These are phyloP conservation scores for Diadromus collaris DNA, from an alignment of 2,888 invertebrate genomes.

Conservation along the genomic window DNA sequence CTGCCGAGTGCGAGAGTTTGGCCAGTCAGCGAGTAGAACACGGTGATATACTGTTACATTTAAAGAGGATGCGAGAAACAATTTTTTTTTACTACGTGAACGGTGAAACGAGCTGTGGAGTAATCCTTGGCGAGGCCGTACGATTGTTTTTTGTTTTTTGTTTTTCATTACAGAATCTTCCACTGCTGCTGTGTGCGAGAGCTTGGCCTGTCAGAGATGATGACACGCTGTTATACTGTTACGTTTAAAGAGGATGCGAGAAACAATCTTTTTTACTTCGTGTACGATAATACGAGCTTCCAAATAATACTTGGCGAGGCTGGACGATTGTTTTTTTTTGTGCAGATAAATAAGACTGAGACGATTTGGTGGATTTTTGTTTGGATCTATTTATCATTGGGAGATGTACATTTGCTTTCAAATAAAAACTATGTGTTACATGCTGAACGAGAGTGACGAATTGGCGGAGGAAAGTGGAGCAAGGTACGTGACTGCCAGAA, in stretches of 20 bases:
- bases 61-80: slow-evolving; percentile 32
- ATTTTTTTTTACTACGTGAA: slow-evolving; percentile 17
- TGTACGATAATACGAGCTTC: slow-evolving; percentile 22
- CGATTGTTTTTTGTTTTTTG: slow-evolving; percentile 27
- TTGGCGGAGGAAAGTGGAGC: slow-evolving; percentile 51
- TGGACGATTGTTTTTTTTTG: slow-evolving; percentile 1
- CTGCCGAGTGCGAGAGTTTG: background rate
- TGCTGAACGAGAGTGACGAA: slow-evolving; percentile 36
- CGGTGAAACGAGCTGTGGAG: too few relatives aligned
- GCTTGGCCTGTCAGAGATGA: slow-evolving; percentile 8
- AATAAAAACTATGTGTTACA: slow-evolving; percentile 13
- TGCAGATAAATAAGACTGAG: slow-evolving; percentile 7
- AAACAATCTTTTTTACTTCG: slow-evolving; percentile 17
- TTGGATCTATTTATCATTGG: slow-evolving; percentile 27
- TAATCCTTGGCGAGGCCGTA: too few relatives aligned
- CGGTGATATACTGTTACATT: slow-evolving; percentile 16
- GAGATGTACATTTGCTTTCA: slow-evolving; percentile 23
- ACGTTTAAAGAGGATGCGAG: slow-evolving; percentile 31
- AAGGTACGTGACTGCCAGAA: slow-evolving; percentile 45
- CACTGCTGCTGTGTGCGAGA: background rate
- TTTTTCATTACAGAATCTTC: slow-evolving; percentile 10
- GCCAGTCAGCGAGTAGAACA: slow-evolving; percentile 19
- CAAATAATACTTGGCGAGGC: slow-evolving; percentile 40
- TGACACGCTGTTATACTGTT: slow-evolving; percentile 11
- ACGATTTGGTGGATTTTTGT: slow-evolving; percentile 9